These are phyloP conservation scores for Vesta saturnalis DNA, from an alignment of 2,888 invertebrate genomes.

Conservation along the genomic window DNA sequence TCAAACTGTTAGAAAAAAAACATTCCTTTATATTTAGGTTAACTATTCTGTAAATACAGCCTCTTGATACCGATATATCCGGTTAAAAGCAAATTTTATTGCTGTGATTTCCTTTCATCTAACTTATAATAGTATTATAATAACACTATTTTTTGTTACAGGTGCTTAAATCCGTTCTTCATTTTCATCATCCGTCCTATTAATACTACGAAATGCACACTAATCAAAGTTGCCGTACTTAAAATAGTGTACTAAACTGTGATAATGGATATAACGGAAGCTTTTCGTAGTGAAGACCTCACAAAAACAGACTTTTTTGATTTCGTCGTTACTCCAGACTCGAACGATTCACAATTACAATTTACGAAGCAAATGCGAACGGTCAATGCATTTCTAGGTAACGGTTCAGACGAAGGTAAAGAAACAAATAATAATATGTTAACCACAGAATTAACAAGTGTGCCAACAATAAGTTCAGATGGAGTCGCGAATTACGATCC, in stretches of 20 bases:
- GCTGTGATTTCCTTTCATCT: background rate
- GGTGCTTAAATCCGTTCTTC: conserved; percentile 21
- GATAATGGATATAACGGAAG: conserved; percentile 86
- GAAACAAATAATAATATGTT: conserved; percentile 66
- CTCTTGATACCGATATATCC: background rate
- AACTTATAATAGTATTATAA: background rate
- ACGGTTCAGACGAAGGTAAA: conserved; percentile 65
- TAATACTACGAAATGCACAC: conserved; percentile 20
- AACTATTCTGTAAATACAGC: too few species aligned
- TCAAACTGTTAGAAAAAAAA: too few species aligned
- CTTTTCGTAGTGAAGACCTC: conserved; percentile 81
- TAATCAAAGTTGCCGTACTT: conserved; percentile 7
- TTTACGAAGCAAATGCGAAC: conserved; percentile 75
- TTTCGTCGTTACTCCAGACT: conserved; percentile 84
- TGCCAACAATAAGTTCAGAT: conserved; percentile 64
- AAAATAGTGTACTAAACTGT: conserved; percentile 55
- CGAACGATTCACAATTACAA: conserved; percentile 72
- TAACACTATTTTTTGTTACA: conserved; percentile 17
- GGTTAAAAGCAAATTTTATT: conserved; percentile 15
- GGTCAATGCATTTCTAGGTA: conserved; percentile 74
- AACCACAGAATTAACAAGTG: conserved; percentile 54
- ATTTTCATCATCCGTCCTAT: background rate
- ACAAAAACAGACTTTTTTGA: conserved; percentile 91
- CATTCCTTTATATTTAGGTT: too few species aligned
- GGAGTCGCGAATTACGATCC: conserved; percentile 57